Evolutionary conservation across 2,888 invertebrate genomes (phyloP).

Genomic region (Julus scanicus): DNA sequence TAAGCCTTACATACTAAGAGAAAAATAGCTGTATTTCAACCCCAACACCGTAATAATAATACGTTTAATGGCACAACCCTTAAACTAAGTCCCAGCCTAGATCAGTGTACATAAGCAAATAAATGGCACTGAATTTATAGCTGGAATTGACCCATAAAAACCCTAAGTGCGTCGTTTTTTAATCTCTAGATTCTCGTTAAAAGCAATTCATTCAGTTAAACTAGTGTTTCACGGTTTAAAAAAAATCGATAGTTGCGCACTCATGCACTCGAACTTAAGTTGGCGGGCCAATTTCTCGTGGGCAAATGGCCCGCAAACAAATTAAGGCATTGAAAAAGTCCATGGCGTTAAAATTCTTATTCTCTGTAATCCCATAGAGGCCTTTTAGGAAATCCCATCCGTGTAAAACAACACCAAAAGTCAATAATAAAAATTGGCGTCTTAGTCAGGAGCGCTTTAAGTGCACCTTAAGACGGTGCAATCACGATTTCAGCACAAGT

Average conservation of each 20-base stretch:
- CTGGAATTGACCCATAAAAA: slow-evolving; percentile 34
- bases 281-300: background rate
- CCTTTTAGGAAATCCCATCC: background rate
- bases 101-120: background rate
- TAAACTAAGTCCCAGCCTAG: background rate
- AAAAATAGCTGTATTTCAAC: background rate
- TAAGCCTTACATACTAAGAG: too few species aligned
- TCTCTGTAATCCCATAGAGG: background rate
- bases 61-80: background rate
- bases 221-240: slow-evolving; percentile 24
- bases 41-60: background rate
- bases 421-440: background rate
- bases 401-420: background rate
- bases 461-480: slow-evolving; percentile 6
- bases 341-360: background rate
- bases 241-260: slow-evolving; percentile 22
- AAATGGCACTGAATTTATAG: background rate
- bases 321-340: background rate
- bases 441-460: background rate
- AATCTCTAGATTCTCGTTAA: slow-evolving; percentile 37
- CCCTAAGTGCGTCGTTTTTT: slow-evolving; percentile 40
- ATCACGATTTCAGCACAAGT: background rate
- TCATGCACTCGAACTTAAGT: background rate
- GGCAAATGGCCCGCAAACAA: slow-evolving; percentile 40
- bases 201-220: slow-evolving; percentile 23